Percentiles rank a stretch among this genome's conserved stretches.
Evolutionary conservation across 1,140 invertebrate genomes (phyloP).

Genomic region (Ips nitidus): DNA sequence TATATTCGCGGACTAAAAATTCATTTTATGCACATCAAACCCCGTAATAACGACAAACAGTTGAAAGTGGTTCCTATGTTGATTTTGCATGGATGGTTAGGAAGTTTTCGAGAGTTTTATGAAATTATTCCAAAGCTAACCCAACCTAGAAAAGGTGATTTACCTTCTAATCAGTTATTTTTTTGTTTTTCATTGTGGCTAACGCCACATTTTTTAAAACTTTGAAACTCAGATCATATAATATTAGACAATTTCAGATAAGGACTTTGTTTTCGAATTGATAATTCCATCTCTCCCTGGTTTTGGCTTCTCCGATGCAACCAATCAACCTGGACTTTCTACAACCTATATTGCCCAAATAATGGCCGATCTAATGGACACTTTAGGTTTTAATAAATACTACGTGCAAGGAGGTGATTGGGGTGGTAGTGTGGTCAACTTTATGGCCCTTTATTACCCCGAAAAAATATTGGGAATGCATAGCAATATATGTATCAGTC

Average conservation of each 20-base stretch:
- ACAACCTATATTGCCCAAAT: slow-evolving; percentile 67
- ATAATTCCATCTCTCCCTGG: slow-evolving; percentile 68
- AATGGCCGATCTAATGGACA: slow-evolving; percentile 79
- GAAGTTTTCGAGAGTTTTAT: slow-evolving; percentile 84
- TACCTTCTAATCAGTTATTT: not conserved
- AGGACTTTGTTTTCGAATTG: slow-evolving; percentile 65
- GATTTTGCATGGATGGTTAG: slow-evolving; percentile 86
- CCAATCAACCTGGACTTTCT: slow-evolving; percentile 64
- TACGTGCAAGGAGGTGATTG: slow-evolving; percentile 62
- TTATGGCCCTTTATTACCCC: slow-evolving; percentile 69
- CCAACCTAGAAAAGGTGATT: slow-evolving; percentile 53
- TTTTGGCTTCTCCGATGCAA: slow-evolving; percentile 78
- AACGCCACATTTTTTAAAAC: not conserved
- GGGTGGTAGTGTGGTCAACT: slow-evolving; percentile 30
- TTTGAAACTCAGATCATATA: not conserved
- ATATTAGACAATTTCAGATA: slow-evolving; percentile 10
- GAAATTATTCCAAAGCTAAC: slow-evolving; percentile 76
- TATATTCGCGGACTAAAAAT: slow-evolving; percentile 63
- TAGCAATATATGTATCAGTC: slow-evolving; percentile 61
- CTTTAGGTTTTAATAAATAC: slow-evolving; percentile 74
- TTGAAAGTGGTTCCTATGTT: slow-evolving; percentile 61
- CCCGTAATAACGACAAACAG: slow-evolving; percentile 47
- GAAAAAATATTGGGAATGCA: slow-evolving; percentile 69
- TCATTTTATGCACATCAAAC: slow-evolving; percentile 66
- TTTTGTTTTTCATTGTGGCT: not conserved